phyloP scores from a whole-genome alignment of 1,140 invertebrate species.

The Globodera ellingtonae region DNA sequence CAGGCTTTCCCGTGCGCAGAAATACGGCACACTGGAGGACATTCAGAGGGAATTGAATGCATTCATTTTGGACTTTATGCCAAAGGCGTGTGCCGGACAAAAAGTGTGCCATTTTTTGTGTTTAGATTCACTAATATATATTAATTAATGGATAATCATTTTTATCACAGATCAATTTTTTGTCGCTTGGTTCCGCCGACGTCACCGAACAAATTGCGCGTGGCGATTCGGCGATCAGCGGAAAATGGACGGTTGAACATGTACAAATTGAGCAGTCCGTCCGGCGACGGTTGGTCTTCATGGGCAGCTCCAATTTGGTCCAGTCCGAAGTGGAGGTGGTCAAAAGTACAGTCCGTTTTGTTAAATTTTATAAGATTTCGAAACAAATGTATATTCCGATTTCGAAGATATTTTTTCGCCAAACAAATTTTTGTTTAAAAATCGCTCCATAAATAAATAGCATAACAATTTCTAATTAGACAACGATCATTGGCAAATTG shows the following conservation, averaged over 20 bases:
- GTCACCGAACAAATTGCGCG: slow-evolving; percentile 39
- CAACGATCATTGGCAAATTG: slow-evolving; percentile 18
- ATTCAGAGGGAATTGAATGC: slow-evolving; percentile 44
- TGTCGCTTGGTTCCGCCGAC: slow-evolving; percentile 53
- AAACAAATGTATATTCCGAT: slow-evolving; percentile 1
- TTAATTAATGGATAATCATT: not conserved
- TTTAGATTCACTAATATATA: not conserved
- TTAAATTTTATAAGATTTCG: not conserved
- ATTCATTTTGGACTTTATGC: slow-evolving; percentile 45
- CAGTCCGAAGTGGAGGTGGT: slow-evolving; percentile 57
- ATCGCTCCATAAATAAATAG: too few relatives aligned
- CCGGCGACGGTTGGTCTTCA: slow-evolving; percentile 52
- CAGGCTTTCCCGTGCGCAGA: slow-evolving; percentile 39
- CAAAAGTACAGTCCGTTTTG: slow-evolving; percentile 19
- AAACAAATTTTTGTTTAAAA: too few relatives aligned
- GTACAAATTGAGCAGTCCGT: slow-evolving; percentile 33
- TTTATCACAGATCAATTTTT: slow-evolving; percentile 50
- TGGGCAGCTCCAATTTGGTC: slow-evolving; percentile 45
- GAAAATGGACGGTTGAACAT: slow-evolving; percentile 58
- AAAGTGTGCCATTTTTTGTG: slow-evolving; percentile 35
- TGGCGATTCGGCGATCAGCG: slow-evolving; percentile 53
- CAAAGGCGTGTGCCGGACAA: slow-evolving; percentile 23
- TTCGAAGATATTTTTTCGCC: too few relatives aligned
- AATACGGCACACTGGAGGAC: slow-evolving; percentile 35
- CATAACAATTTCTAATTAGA: too few relatives aligned